Evolutionary conservation across 2,113 vertebrate genomes (phyloP).

Genomic region (Hystrix brachyura): DNA sequence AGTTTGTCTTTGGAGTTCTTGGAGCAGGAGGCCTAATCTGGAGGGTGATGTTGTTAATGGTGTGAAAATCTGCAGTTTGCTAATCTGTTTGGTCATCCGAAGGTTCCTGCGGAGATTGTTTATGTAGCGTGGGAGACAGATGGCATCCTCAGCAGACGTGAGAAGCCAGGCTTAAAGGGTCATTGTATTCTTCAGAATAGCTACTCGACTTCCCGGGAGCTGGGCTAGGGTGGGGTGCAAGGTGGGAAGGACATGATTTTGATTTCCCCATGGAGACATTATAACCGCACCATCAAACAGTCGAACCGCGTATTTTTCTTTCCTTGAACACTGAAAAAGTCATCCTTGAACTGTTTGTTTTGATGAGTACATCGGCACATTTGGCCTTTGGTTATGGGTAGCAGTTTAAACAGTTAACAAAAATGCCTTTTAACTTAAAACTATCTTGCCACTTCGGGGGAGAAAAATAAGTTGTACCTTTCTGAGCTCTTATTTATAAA

Average conservation of each 20-base stretch:
- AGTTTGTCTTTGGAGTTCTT: constrained; percentile 47
- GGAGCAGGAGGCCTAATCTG: constrained; percentile 7
- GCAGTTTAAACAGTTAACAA: constrained; percentile 28
- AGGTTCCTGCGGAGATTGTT: constrained; percentile 76
- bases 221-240: background rate
- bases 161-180: constrained; percentile 63
- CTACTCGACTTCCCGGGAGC: constrained; percentile 53
- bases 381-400: background rate
- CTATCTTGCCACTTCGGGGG: background rate
- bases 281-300: background rate
- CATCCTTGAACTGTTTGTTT: constrained; percentile 44
- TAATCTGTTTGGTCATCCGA: constrained; percentile 73
- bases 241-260: constrained; percentile 4
- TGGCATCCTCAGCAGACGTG: constrained; percentile 64
- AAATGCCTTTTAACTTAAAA: constrained; percentile 55
- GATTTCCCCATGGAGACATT: background rate
- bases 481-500: constrained; percentile 1
- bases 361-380: constrained; percentile 31
- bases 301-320: background rate
- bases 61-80: constrained; percentile 84
- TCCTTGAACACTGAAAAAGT: constrained; percentile 19
- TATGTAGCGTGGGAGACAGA: constrained; percentile 74
- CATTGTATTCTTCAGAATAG: constrained; percentile 52
- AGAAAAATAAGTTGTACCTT: background rate
- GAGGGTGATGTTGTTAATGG: constrained; percentile 55